Conservation (phyloP, 2,113 vertebrate species). For the Opisthocomus hoazin region DNA sequence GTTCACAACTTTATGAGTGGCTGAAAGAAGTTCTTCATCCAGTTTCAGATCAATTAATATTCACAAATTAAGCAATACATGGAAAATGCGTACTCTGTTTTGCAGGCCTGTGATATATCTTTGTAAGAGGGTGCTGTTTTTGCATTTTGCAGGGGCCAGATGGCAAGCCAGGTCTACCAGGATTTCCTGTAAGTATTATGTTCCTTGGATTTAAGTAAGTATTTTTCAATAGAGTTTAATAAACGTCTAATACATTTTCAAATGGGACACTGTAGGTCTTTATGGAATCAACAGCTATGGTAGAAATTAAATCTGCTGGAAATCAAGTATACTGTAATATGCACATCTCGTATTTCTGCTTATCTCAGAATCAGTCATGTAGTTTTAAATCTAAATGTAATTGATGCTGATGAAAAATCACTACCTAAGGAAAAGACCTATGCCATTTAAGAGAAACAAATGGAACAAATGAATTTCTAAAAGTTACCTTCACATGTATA, state of each 20-base stretch:
- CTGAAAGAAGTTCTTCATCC: background rate
- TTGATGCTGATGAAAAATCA: background rate
- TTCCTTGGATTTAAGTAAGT: background rate
- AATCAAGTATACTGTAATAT: background rate
- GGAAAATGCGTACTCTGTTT: background rate
- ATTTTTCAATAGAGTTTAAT: background rate
- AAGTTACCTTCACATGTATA: background rate
- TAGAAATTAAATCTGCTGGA: background rate
- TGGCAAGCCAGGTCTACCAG: constrained; percentile 83
- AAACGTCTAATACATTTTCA: background rate
- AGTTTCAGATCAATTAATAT: background rate
- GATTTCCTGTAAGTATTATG: constrained; percentile 84
- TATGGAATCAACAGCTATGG: background rate
- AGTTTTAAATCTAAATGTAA: background rate
- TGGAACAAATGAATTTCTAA: background rate
- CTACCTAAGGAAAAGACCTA: background rate
- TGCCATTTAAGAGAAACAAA: background rate
- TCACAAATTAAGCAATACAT: background rate
- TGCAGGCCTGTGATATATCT: background rate
- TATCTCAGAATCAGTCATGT: background rate
- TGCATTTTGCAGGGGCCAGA: constrained; percentile 80
- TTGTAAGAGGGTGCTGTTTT: background rate
- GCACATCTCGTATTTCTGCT: background rate
- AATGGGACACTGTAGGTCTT: background rate
- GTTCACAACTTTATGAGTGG: background rate